Evolutionary conservation across 2,888 invertebrate species (phyloP), one percentile per base, ranked within the genome.

Genomic region (Notodonta dromedarius): DNA sequence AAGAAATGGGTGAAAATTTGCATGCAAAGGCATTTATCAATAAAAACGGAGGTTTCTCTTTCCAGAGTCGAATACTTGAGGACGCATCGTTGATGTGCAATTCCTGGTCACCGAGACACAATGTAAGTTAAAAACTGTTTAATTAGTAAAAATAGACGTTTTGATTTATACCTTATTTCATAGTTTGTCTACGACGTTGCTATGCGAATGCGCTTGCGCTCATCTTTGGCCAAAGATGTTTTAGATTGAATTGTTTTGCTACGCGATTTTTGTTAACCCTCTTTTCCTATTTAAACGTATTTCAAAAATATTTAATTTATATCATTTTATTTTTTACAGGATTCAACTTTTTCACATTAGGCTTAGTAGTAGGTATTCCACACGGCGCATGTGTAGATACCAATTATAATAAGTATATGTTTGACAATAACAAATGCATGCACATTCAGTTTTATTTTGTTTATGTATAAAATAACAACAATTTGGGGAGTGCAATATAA

Each of bases 31-130:
- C 61, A 69, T 78, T 74, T 72, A 55, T 73, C 63, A 80, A 74
- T 83, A 82, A 72, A 70, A 83, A 61, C 68, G 32, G 61, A 77
- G 76, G 62, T 90, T 90, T 89, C 84, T 90, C 77, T 86, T 96
- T 96, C 77, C 97, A 97, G 97, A 97, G 96, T 94, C 97, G 97
- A 87, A 97, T 97, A 91, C 94, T 97, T 94, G 97, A 97, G 94
- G 97, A 97, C 93, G 97, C 97, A 74, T 97, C 97, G 83, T 95
- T 97, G 87, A 96, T 97, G 96, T 97, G 97, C 95, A 97, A 97
- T 94, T 97, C 97, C 69, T 97, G 97, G 97, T 97, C 97, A 83
- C 97, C 97, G 70, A 95, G 97, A 87, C 97, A 97, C 91, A 97
- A 97, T 90, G 97, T 97, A 95, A 97, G 97, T 97, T 60, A 39